Evolutionary conservation across 1,140 invertebrate genomes (phyloP).

Genomic region (Drosophila mojavensis): DNA sequence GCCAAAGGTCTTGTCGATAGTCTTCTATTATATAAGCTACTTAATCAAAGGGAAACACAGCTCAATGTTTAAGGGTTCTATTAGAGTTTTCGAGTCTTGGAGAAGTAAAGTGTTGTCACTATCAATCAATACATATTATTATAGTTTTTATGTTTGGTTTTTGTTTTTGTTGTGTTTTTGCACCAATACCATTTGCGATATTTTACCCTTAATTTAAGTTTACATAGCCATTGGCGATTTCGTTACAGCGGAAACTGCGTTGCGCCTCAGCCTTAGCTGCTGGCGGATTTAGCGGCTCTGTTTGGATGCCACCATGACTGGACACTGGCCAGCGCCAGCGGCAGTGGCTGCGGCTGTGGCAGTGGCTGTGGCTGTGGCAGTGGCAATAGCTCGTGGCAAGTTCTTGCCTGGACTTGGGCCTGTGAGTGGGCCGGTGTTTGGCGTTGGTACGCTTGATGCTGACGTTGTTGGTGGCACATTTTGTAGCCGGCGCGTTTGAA

Average conservation of each 20-base stretch:
- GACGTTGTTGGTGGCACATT: constrained; percentile 56
- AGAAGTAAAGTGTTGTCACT: no score
- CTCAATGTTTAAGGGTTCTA: background rate
- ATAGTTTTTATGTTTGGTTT: constrained; percentile 22
- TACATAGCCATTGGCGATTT: constrained; percentile 72
- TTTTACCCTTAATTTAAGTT: constrained; percentile 84
- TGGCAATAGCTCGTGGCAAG: constrained; percentile 20
- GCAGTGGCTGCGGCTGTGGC: constrained; percentile 11
- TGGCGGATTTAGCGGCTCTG: constrained; percentile 39
- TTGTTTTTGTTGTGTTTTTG: constrained; percentile 52
- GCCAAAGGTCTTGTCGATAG: no score
- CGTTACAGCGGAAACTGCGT: constrained; percentile 52
- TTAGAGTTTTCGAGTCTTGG: background rate
- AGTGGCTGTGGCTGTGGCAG: constrained; percentile 12
- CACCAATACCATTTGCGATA: constrained; percentile 84
- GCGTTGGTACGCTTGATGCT: constrained; percentile 24
- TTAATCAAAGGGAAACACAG: background rate
- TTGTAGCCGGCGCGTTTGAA: constrained; percentile 29
- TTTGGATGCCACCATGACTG: constrained; percentile 47
- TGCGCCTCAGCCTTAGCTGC: constrained; percentile 57
- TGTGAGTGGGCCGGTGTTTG: constrained; percentile 11
- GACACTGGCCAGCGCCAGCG: constrained; percentile 29
- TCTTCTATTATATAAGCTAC: background rate
- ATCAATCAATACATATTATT: no score
- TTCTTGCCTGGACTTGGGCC: background rate